Base-by-base conservation (phyloP, 2,888 invertebrate genomes). In the Drosophila neotestacea region DNA sequence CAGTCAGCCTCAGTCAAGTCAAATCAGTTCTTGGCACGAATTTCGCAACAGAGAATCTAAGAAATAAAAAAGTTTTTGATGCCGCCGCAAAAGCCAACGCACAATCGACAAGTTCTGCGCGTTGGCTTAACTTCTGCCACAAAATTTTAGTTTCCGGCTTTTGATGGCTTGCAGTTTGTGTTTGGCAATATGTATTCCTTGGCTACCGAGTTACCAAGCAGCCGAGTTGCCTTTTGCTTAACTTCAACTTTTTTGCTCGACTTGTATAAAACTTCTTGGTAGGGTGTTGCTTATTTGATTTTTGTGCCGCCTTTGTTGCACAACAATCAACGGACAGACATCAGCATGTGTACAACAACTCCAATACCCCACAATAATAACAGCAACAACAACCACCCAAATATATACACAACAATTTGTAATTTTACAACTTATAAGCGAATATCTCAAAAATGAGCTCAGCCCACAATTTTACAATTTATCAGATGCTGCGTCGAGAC, bases 271-370 rank as follows among this genome's bases (percentile, higher is more conserved):
- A 79, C 77, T 74, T 78, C 72, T 66, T 70, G 59, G 64, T 64
- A 50, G 66, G 84, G 81, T 88, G 87, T 82, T 82, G 85, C 81
- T 87, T 85, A 88, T 88, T 85, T 85, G 81, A 88, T 85, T 87
- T 68, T 73, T 73, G 60, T 61, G 56, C 77, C 68, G 74, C 88
- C 74, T 85, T 85, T 83, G 83, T 79, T 79, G 74, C 64, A 65
- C 62, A 85, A 77, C 70, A 70, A 74, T 68, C 72, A 69, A 52
- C 54, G 50, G 62, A 55, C 67, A 58, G 55, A 42, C 68, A 62
- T 58, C 60, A 73, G 68, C 85, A 80, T 77, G 65, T 84, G 81
- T 67, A 77, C 68, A 70, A 58, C 72, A 80, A 70, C 70, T 55
- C 62, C 72, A 56, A 70, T 58, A 30, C 16, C 22, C 34, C 46